These are phyloP conservation scores for Morbakka virulenta DNA, from an alignment of 30 jellyfish, hydroid and myxozoan genomes.

Conservation along the genomic window DNA sequence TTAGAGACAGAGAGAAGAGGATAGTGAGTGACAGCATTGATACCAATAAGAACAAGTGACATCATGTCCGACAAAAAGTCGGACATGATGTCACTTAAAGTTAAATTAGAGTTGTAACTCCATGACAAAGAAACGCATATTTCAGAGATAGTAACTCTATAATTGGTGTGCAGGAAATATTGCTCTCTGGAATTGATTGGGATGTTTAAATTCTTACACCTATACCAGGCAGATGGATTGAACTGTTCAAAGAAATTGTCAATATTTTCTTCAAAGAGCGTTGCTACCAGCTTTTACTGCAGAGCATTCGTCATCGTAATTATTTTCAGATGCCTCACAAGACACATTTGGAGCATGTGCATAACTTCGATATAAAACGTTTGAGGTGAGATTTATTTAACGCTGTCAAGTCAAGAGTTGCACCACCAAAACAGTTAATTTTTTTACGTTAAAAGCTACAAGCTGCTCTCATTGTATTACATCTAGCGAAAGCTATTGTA, in stretches of 20 bases:
- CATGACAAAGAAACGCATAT: constrained; percentile 45
- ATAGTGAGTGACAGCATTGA: constrained; percentile 62
- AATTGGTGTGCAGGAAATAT: constrained; percentile 43
- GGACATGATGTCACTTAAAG: constrained; percentile 60
- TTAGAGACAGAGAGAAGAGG: constrained; percentile 45
- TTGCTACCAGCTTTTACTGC: constrained; percentile 40
- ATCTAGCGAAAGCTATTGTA: too few relatives aligned
- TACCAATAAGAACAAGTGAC: constrained; percentile 46
- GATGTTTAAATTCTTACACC: constrained; percentile 13
- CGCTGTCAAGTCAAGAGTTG: constrained; percentile 44
- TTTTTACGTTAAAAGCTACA: constrained; percentile 54
- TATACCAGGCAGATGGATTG: constrained; percentile 7
- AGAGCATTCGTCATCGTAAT: too few relatives aligned
- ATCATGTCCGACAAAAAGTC: constrained; percentile 44
- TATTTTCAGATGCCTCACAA: too few relatives aligned
- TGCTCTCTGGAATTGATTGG: constrained; percentile 36
- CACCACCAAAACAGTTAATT: constrained; percentile 39
- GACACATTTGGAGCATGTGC: constrained; percentile 79
- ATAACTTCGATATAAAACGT: constrained; percentile 46
- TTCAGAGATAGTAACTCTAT: constrained; percentile 24
- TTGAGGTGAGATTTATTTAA: constrained; percentile 24
- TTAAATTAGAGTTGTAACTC: constrained; percentile 40
- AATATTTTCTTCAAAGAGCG: constrained; percentile 39
- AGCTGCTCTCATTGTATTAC: too few relatives aligned
- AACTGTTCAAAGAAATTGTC: constrained; percentile 48